A percentile compares a stretch with the other conserved stretches of the same genome.
Conservation (phyloP, 2,888 invertebrate species). For the Cheiracanthium punctorium region DNA sequence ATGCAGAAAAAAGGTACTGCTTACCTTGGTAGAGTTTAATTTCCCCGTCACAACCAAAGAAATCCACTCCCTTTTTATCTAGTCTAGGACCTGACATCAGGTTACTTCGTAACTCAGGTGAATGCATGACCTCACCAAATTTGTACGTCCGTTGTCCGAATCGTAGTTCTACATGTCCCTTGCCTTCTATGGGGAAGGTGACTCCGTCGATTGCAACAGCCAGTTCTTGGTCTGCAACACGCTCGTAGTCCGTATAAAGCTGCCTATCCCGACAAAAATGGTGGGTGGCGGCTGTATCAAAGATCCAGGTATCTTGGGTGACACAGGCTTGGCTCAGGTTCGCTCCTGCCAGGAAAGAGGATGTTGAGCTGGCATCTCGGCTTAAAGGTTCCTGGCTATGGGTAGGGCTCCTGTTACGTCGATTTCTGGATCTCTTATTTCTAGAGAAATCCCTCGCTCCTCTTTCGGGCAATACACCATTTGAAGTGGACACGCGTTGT, state of each 20-base stretch:
- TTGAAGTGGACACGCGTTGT: no score
- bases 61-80: neutral
- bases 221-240: neutral
- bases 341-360: no score
- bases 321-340: no score
- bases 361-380: no score
- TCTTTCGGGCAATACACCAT: no score
- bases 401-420: no score
- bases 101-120: neutral
- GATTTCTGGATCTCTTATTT: no score
- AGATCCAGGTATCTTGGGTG: neutral
- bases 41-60: neutral
- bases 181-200: neutral
- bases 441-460: no score
- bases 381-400: no score
- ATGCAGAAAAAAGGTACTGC: neutral
- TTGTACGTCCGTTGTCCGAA: neutral
- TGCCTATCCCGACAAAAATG: neutral
- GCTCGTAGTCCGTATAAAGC: neutral
- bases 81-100: neutral
- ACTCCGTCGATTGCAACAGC: neutral
- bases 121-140: neutral
- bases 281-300: neutral
- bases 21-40: neutral
- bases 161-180: neutral